phyloP scores from a whole-genome alignment of 2,797 vertebrate genomes.

The Pelobates cultripes region DNA sequence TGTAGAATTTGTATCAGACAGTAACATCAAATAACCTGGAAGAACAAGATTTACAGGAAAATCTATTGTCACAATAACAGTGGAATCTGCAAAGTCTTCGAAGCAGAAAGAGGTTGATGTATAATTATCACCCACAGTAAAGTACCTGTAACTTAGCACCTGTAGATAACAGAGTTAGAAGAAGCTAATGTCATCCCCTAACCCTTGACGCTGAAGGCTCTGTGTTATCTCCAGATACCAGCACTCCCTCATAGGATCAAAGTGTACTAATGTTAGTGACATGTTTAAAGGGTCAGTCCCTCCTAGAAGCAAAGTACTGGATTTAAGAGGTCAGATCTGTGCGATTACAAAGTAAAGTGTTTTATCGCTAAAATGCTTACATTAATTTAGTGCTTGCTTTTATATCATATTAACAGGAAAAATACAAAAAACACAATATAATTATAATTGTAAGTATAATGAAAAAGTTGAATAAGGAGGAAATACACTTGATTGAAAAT shows the following conservation, averaged over 20 bases:
- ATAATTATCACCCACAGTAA: constrained; percentile 44
- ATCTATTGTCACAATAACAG: constrained; percentile 21
- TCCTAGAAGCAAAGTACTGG: constrained; percentile 7
- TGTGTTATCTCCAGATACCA: constrained; percentile 45
- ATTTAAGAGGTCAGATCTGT: constrained; percentile 12
- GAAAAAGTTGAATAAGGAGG: too few species aligned
- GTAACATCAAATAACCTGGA: constrained; percentile 45
- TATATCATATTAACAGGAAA: too few species aligned
- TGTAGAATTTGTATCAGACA: constrained; percentile 10
- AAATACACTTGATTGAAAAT: too few species aligned
- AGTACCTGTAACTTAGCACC: constrained; percentile 54
- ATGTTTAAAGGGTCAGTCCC: constrained; percentile 19
- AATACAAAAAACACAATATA: too few species aligned
- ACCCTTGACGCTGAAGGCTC: constrained; percentile 45
- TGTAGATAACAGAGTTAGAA: constrained; percentile 34
- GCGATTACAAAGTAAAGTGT: too few species aligned
- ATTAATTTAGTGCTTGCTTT: too few species aligned
- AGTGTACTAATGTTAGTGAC: constrained; percentile 40
- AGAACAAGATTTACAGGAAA: constrained; percentile 47
- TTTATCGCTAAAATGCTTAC: too few species aligned
- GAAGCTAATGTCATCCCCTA: constrained; percentile 19
- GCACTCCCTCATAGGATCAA: constrained; percentile 46
- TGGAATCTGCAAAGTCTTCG: constrained; percentile 37
- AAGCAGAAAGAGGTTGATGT: constrained; percentile 40
- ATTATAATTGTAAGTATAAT: too few species aligned